Evolutionary conservation across 2,888 invertebrate species (phyloP).

Genomic region (Vesta saturnalis): DNA sequence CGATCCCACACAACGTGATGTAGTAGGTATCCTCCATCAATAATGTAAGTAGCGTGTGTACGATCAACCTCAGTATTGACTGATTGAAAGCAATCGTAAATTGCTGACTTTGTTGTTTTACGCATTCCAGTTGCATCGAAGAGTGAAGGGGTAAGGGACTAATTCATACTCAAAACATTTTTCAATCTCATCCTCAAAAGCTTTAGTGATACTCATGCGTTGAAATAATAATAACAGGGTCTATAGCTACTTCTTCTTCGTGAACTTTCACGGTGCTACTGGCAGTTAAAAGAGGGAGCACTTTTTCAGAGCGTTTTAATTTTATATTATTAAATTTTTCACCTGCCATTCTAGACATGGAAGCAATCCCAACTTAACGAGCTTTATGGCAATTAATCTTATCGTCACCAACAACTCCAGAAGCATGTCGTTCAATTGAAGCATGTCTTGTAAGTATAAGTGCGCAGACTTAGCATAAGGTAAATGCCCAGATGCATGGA

Average conservation of each 20-base stretch:
- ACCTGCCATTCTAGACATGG: background rate
- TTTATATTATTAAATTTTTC: background rate
- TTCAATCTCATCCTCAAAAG: no score
- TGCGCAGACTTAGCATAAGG: no score
- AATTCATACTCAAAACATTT: no score
- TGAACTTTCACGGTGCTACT: constrained; percentile 51
- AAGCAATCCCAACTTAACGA: no score
- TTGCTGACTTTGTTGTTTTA: background rate
- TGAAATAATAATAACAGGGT: background rate
- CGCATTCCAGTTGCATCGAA: no score
- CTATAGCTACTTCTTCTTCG: constrained; percentile 47
- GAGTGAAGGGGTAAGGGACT: background rate
- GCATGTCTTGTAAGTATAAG: no score
- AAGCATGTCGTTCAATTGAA: no score
- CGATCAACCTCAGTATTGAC: no score
- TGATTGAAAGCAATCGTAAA: background rate
- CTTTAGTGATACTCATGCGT: no score
- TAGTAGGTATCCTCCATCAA: constrained; percentile 47
- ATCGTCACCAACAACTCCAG: no score
- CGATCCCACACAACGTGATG: constrained; percentile 48
- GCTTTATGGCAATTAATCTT: constrained; percentile 47
- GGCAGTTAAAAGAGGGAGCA: constrained; percentile 52
- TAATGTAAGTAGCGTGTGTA: no score
- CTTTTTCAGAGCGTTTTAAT: constrained; percentile 37
- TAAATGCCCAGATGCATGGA: constrained; percentile 37